Evolutionary conservation across 2,113 vertebrate genomes (phyloP).

Genomic region (Scomber scombrus): DNA sequence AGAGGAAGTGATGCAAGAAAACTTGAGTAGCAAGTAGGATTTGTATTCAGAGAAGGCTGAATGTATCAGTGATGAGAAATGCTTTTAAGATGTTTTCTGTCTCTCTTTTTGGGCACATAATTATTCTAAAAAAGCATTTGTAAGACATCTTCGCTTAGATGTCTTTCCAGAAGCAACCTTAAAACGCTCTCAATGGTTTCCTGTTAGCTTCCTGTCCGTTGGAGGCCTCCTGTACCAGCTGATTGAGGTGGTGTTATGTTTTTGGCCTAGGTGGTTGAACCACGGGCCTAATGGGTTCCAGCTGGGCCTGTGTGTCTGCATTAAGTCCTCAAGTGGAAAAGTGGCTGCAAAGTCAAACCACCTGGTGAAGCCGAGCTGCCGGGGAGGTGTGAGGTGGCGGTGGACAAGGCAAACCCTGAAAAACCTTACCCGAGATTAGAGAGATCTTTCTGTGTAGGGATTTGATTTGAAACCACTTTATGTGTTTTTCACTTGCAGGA

Average conservation of each 20-base stretch:
- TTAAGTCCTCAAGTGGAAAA: slow-evolving; percentile 93
- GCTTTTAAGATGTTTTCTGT: no score
- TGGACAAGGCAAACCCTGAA: slow-evolving; percentile 31
- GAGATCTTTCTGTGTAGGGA: not conserved
- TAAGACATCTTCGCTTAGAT: not conserved
- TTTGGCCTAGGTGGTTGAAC: slow-evolving; percentile 72
- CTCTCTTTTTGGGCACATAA: no score
- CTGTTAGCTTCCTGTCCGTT: slow-evolving; percentile 40
- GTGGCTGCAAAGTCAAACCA: slow-evolving; percentile 99
- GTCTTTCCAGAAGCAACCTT: slow-evolving; percentile 27
- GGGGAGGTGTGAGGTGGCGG: slow-evolving; percentile 88
- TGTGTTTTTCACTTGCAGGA: not conserved
- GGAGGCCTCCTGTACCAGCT: slow-evolving; percentile 74
- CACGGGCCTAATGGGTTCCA: slow-evolving; percentile 89
- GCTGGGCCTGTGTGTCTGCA: slow-evolving; percentile 92
- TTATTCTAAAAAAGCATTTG: not conserved
- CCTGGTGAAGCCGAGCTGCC: slow-evolving; percentile 89
- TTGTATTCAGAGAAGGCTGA: no score
- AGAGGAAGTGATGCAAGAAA: no score
- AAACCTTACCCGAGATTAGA: not conserved
- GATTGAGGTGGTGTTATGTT: slow-evolving; percentile 85
- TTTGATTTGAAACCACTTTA: slow-evolving; percentile 5
- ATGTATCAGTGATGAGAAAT: no score
- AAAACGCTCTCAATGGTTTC: slow-evolving; percentile 12
- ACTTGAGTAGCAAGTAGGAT: no score